Conservation (phyloP, 92 coral and sea anemone species). For the Zoanthus sansibaricus region DNA sequence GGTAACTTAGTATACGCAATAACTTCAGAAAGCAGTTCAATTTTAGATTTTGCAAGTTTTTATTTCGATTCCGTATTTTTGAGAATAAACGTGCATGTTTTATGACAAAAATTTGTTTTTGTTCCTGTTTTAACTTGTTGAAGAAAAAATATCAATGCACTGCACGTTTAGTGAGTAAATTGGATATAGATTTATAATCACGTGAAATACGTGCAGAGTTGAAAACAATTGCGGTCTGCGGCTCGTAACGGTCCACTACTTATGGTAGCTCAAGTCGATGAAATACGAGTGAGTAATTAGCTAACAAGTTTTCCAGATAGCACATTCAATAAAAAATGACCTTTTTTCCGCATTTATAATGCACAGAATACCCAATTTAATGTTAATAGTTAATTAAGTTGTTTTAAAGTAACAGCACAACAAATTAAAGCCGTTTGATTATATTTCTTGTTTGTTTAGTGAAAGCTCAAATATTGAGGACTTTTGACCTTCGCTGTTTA, state of each 20-base stretch:
- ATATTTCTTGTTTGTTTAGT: neutral
- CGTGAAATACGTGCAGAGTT: neutral
- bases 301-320: neutral
- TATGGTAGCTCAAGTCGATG: neutral
- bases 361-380: neutral
- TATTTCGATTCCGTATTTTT: too few species aligned
- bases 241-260: neutral
- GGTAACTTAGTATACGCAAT: too few species aligned
- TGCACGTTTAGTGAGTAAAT: neutral
- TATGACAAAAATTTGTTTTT: too few species aligned
- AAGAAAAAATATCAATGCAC: too few species aligned
- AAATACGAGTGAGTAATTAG: neutral
- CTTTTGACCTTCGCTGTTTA: slow-evolving; percentile 5
- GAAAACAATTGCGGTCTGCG: neutral
- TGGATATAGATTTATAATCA: neutral
- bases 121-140: too few species aligned
- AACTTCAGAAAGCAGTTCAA: too few species aligned
- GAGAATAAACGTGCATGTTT: too few species aligned
- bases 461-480: neutral
- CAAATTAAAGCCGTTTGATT: neutral
- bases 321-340: neutral
- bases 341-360: neutral
- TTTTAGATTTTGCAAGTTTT: too few species aligned
- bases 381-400: neutral
- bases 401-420: neutral